Evolutionary conservation across 2,113 vertebrate species (phyloP).

Genomic region (Nycticorax nycticorax): DNA sequence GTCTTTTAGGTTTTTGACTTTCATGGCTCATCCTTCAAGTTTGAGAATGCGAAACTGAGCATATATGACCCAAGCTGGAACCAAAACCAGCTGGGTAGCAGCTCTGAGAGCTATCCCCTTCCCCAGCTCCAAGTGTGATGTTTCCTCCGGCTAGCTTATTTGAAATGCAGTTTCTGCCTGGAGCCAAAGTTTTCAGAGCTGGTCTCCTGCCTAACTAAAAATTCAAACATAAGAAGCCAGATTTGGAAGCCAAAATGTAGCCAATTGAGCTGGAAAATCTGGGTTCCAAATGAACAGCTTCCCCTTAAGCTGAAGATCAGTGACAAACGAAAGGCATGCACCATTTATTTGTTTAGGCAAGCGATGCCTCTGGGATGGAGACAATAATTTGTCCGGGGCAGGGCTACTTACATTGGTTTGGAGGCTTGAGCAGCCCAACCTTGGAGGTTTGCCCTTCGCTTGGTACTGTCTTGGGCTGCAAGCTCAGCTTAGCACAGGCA

Average conservation of each 20-base stretch:
- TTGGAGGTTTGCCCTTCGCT: background rate
- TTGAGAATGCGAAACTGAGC: background rate
- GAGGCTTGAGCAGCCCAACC: background rate
- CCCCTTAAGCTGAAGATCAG: background rate
- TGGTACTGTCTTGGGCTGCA: background rate
- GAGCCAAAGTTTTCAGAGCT: slow-evolving; percentile 12
- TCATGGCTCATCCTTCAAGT: background rate
- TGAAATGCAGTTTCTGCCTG: slow-evolving; percentile 14
- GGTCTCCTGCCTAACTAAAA: background rate
- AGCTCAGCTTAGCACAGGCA: background rate
- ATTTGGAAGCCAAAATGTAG: slow-evolving; percentile 1
- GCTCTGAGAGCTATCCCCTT: background rate
- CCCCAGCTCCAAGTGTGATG: background rate
- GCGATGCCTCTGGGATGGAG: background rate
- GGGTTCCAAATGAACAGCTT: background rate
- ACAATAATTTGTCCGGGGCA: background rate
- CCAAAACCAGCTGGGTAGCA: background rate
- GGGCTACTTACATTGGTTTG: background rate
- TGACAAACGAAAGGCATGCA: background rate
- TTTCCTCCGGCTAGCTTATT: background rate
- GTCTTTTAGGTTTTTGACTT: background rate
- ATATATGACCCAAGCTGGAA: background rate
- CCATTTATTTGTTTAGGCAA: background rate
- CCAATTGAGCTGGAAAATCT: slow-evolving; percentile 16
- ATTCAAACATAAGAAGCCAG: background rate